These are phyloP conservation scores for Hipparchia sbordonii DNA, from an alignment of 2,888 invertebrate species.

Conservation along the genomic window DNA sequence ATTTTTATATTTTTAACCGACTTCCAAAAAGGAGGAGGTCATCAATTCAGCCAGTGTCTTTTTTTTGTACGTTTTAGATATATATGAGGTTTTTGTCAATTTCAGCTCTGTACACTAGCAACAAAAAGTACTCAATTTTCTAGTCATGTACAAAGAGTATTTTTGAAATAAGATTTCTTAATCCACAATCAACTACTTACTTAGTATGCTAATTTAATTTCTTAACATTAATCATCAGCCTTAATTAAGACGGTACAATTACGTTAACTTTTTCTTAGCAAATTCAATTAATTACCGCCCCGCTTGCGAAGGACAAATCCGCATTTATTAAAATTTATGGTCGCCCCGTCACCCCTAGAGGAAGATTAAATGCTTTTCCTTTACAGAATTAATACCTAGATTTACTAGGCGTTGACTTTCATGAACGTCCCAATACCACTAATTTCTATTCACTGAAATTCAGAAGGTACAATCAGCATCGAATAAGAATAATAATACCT, in stretches of 20 bases:
- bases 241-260: neutral
- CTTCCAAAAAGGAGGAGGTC: too few relatives aligned
- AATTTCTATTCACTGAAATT: conserved; percentile 8
- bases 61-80: too few relatives aligned
- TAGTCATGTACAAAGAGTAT: too few relatives aligned
- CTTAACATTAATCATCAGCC: neutral
- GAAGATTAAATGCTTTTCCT: conserved; percentile 39
- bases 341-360: conserved; percentile 23
- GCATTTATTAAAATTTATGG: conserved; percentile 21
- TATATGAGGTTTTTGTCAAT: too few relatives aligned
- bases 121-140: too few relatives aligned
- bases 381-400: conserved; percentile 37
- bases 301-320: conserved; percentile 23
- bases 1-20: too few relatives aligned
- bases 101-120: too few relatives aligned
- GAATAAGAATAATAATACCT: neutral
- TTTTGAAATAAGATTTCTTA: neutral
- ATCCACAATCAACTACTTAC: neutral
- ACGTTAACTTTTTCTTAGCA: conserved; percentile 3
- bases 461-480: neutral
- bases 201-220: neutral
- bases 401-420: conserved; percentile 31
- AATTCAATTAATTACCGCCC: neutral
- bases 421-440: conserved; percentile 17
- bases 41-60: too few relatives aligned